A percentile compares a stretch with the other conserved stretches of the same genome.
These are phyloP conservation scores for Pocillopora meandrina DNA, from an alignment of 92 coral and sea anemone species.

Conservation along the genomic window DNA sequence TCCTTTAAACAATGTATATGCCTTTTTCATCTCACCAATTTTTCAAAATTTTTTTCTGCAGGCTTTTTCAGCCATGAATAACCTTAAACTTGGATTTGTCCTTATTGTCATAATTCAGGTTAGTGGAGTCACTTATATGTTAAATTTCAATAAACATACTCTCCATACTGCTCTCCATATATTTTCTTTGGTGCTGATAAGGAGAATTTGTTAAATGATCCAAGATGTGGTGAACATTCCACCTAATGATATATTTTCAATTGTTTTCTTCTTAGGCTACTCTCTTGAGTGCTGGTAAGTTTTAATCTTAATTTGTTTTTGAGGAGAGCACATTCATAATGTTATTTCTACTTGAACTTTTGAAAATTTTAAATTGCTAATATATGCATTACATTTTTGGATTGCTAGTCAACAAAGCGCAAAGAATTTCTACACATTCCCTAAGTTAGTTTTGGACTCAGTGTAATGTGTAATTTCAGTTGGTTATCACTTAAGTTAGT, in stretches of 20 bases:
- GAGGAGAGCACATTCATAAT: no score
- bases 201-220: neutral
- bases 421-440: no score
- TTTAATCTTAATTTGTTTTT: neutral
- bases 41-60: neutral
- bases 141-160: neutral
- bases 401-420: no score
- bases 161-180: no score
- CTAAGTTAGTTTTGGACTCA: no score
- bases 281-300: slow-evolving; percentile 53
- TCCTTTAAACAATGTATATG: no score
- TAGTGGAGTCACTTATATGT: neutral
- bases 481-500: no score
- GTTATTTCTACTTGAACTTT: neutral
- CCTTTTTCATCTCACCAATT: neutral
- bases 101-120: slow-evolving; percentile 57
- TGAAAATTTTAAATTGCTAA: no score
- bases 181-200: no score
- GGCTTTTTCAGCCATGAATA: slow-evolving; percentile 40
- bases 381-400: no score
- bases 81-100: slow-evolving; percentile 46
- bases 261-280: slow-evolving; percentile 24
- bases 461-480: no score
- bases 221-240: neutral
- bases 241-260: neutral